Evolutionary conservation across 2,888 invertebrate genomes (phyloP), one percentile per base, ranked within the genome.

Genomic region (Orchestes rusci): DNA sequence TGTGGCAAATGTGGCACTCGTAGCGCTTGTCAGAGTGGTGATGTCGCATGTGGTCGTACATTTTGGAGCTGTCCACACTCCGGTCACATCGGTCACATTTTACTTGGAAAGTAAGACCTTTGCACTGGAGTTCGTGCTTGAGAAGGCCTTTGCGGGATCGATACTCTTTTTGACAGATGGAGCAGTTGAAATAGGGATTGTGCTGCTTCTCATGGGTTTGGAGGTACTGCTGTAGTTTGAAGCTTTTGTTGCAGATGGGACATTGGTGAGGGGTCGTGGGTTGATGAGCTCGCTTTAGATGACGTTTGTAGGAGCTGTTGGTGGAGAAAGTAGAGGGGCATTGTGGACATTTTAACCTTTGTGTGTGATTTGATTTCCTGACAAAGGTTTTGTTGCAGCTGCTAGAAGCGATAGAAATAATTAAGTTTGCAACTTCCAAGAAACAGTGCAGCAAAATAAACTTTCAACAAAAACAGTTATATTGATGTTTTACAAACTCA

Each of bases 311-410:
- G 4, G 31, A 19, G 33, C 18, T 30, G 3, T 37, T 40, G 13
- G 32, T 27, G 37, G 29, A 36, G 35, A 45, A 48, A 17, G 44
- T 41, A 17, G 17, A 44, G 1, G 29, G 31, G 30, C 53, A 53
- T 16, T 41, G 31, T 5, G 45, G 17, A 29, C 53, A 52, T 7
- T 16, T 20, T 28, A 35, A 45, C 7, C 42, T 39, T n/a, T n/a
- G n/a, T n/a, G n/a, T n/a, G n/a, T n/a, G 27, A 28, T 35, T 45
- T 16, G 37, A 27, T 32, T 48, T 51, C 28, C 39, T 48, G 3
- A 38, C 29, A 16, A 53, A 72, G 20, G 74, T 75, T 3, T 67
- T 65, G 2, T 70, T 66, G 45, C 77, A 76, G 43, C n/a, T n/a
- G n/a, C n/a, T n/a, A n/a, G n/a, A n/a, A n/a, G n/a, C n/a, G n/a